phyloP scores from a whole-genome alignment of 2,888 invertebrate genomes.

The Syrista parreyssii region DNA sequence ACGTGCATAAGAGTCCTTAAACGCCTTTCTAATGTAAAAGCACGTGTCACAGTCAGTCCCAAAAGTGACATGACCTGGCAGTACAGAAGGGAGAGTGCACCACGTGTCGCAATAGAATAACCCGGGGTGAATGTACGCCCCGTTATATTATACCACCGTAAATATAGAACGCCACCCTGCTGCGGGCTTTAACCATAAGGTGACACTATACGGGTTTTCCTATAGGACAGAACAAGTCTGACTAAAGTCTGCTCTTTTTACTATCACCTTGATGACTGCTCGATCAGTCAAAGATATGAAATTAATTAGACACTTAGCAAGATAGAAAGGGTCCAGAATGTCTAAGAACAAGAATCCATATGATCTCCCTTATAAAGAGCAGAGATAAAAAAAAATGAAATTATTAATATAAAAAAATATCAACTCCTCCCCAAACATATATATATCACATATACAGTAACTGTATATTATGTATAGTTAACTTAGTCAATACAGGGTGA shows the following conservation, averaged over 20 bases:
- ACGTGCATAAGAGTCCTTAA: background rate
- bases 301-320: background rate
- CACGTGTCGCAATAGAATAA: constrained; percentile 20
- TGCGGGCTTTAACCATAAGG: constrained; percentile 24
- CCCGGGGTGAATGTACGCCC: constrained; percentile 24
- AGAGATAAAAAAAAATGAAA: too few relatives aligned
- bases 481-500: background rate
- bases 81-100: constrained; percentile 23
- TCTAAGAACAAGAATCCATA: background rate
- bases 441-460: too few relatives aligned
- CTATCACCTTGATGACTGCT: background rate
- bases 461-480: background rate
- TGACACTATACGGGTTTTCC: constrained; percentile 23
- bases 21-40: background rate
- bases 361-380: too few relatives aligned
- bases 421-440: too few relatives aligned
- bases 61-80: constrained; percentile 14
- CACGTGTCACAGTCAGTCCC: background rate
- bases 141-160: constrained; percentile 28
- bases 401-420: background rate
- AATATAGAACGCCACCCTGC: constrained; percentile 44
- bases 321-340: background rate
- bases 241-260: constrained; percentile 3
- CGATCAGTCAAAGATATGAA: background rate
- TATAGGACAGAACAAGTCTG: constrained; percentile 11